Percentiles rank a stretch among this genome's conserved stretches.
Conservation (phyloP, 2,888 invertebrate species). For the Torymus auratus region DNA sequence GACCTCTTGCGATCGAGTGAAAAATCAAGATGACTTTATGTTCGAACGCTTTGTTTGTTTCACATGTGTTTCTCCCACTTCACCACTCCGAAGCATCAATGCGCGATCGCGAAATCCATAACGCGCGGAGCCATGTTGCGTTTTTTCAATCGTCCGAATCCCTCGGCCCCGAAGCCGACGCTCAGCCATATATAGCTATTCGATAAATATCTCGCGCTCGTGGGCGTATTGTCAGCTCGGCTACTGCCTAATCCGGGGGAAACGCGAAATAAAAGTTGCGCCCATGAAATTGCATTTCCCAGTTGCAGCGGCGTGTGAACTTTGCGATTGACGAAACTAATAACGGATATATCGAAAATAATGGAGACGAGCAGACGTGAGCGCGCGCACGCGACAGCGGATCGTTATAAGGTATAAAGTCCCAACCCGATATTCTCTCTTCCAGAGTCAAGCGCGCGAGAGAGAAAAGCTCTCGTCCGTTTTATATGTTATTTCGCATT, state of each 20-base stretch:
- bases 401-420: slow-evolving; percentile 32
- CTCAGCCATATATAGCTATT: neutral
- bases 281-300: slow-evolving; percentile 50
- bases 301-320: neutral
- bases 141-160: slow-evolving; percentile 39
- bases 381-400: neutral
- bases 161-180: too few relatives aligned
- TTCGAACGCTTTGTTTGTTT: slow-evolving; percentile 4
- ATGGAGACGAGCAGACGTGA: slow-evolving; percentile 23
- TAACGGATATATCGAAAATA: slow-evolving; percentile 39
- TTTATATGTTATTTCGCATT: too few relatives aligned
- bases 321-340: slow-evolving; percentile 50
- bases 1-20: too few relatives aligned
- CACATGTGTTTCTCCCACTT: neutral
- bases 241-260: neutral
- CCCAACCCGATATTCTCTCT: neutral
- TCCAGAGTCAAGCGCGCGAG: too few relatives aligned
- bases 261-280: slow-evolving; percentile 27
- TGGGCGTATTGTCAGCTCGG: neutral
- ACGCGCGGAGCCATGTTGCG: neutral
- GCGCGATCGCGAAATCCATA: neutral
- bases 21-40: slow-evolving; percentile 30
- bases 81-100: neutral
- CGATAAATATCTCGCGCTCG: slow-evolving; percentile 38
- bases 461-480: too few relatives aligned